Conservation (phyloP, 2,888 invertebrate species). For the Nebria brevicollis region DNA sequence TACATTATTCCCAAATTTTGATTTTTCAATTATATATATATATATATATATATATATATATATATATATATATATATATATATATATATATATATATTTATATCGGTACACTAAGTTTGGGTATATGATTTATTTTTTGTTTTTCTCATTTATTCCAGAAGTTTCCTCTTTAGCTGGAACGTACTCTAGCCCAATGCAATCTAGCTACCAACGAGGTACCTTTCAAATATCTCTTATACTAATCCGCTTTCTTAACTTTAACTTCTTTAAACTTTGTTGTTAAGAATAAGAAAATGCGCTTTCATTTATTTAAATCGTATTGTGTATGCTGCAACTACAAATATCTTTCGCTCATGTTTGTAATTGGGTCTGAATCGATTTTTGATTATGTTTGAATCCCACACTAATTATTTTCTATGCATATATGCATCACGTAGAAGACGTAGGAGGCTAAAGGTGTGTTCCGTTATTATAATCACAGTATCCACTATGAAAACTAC, state of each 20-base stretch:
- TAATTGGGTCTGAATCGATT: background rate
- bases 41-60: too few species aligned
- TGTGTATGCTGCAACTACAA: background rate
- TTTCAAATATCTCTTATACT: constrained; percentile 9
- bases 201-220: constrained; percentile 41
- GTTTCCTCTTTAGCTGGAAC: constrained; percentile 31
- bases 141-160: constrained; percentile 24
- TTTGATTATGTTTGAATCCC: background rate
- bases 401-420: background rate
- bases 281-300: background rate
- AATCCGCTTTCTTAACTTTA: background rate
- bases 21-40: too few species aligned
- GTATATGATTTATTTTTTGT: constrained; percentile 15
- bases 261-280: constrained; percentile 1
- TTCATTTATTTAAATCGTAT: background rate
- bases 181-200: constrained; percentile 31
- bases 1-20: too few species aligned
- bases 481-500: too few species aligned
- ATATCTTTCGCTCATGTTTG: background rate
- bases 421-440: too few species aligned
- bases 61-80: too few species aligned
- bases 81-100: background rate
- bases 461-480: too few species aligned
- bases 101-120: background rate
- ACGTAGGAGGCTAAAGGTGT: too few species aligned